Evolutionary conservation across 2,113 vertebrate species (phyloP), one percentile per base, ranked within the genome.

Genomic region (Pseudolaguvia tuberculata): DNA sequence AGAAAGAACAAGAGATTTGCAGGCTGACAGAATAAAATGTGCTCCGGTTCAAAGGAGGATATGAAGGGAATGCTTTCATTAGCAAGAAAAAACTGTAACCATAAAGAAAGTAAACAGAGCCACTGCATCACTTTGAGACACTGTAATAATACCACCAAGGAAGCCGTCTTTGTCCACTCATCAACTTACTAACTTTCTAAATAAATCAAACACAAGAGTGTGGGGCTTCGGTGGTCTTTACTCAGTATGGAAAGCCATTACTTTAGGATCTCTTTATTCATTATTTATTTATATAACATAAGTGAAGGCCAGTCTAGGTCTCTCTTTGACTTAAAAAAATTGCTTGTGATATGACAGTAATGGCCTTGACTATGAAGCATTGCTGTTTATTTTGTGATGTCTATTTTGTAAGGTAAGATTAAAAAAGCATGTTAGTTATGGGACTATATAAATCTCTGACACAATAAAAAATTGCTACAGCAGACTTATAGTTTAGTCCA

Each of bases 51-150:
- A 76, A 52, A 52, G 66, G 51, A 69, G 39, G 51, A 57, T n/a
- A 25, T 20, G 4, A 29, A 42, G 68, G 63, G 42, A 76, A 69
- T 69, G 59, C 65, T 59, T 69, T 76, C 55, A 76, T 76, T 76
- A 69, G 35, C 14, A 35, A 5, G 50, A 27, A 51, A 58, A 72
- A 57, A 53, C 0, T 47, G 55, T 29, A 68, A 57, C 62, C 52
- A 48, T 52, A 48, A 12, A 35, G 17, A 65, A 23, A 66, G 25
- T 50, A 31, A 75, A 75, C 23, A 75, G 51, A 47, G 12, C 11
- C 45, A 21, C 35, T 51, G 45, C 55, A 59, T 20, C 45, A 47
- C 62, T 35, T 6, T 23, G 12, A 58, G 45, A 69, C 45, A 39
- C 17, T 72, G 42, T 72, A 61, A 61, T 74, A 47, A 75, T 75